Base-by-base conservation (phyloP, 1,140 invertebrate species). In the Vollenhovia emeryi region DNA sequence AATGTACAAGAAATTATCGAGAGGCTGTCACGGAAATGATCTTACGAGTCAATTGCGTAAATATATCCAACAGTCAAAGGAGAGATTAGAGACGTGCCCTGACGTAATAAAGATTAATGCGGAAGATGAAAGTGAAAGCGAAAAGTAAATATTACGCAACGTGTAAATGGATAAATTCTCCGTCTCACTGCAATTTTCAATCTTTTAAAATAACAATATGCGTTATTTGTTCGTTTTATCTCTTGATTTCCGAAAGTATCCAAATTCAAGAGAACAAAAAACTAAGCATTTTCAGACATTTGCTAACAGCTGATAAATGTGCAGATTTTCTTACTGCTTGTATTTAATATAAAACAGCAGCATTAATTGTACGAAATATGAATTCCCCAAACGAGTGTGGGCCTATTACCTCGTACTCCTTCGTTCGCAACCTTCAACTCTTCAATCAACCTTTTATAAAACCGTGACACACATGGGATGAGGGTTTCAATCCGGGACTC, bases 371-470 rank as follows among this genome's bases (percentile, higher is more conserved):
- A 5, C 36, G 50, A 36, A 2, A 64, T 64, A 64, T 64, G 18
- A 1, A 3, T 62, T 62, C 36, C 5, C n/a, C n/a, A 21, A 21
- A 30, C 9, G 36, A 33, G 60, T 64, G n/a, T 64, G 21, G 43
- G 9, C 33, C 33, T 21, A 64, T 21, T 64, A 40, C 11, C n/a
- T 64, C 33, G n/a, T 11, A 21, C 33, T 64, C n/a, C 30, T 62
- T 62, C 59, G 33, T 27, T 62, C 30, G 21, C 60, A 64, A 64
- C 57, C 57, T 59, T 59, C 57, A 59, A 59, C 57, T 64, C 60
- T 64, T 40, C 60, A 64, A 64, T 64, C 60, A 64, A 64, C 33
- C 33, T 64, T 21, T 64, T 64, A 40, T 62, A 43, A 40, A 64
- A 40, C 3, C 60, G 60, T 40, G 33, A 33, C n/a, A 64, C 21